Base-by-base conservation (phyloP, 2,888 invertebrate species). In the Rhynchonema sp. region DNA sequence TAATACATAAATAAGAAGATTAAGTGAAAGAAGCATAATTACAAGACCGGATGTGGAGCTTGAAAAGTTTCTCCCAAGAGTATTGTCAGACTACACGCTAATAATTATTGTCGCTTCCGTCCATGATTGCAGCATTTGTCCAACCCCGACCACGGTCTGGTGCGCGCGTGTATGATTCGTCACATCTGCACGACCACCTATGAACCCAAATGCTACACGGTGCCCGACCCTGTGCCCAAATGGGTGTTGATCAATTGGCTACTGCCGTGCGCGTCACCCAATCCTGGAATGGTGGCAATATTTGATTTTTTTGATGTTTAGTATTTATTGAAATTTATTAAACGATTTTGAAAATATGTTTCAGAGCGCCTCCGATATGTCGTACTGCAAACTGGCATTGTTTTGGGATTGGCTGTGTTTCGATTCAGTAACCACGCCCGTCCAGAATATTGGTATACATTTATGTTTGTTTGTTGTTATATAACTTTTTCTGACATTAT, bases 361-460 rank as follows among this genome's bases (percentile, higher is more conserved):
- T 55, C 62, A 66, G 65, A 13, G 52, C 1, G 62, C 63, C 1
- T 22, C 60, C 0, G 66, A 66, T 20, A 57, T 58, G 29, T 65
- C 64, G 59, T 62, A 88, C 79, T 87, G 88, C 55, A 91, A 90
- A 76, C 76, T 90, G 61, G 87, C 89, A 23, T 78, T 91, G 56
- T 90, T 91, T 75, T 89, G 87, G 74, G 91, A 91, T 74, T 91
- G 90, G 90, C 76, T 90, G 54, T 86, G 88, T 71, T 91, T 85
- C 76, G 88, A 90, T 68, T 82, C 86, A 26, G 86, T 86, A 66
- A 85, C 84, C 72, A 52, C 52, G 49, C 58, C 29, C 28, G 22
- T 30, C 30, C 22, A 9, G 22, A 27, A 20, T 6, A 1, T 58
- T 17, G 58, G 58, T 57, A 1, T 38, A 20, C 38, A 38, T 13